A percentile compares a stretch with the other conserved stretches of the same genome.
Conservation (phyloP, 2,113 vertebrate genomes). For the Spea bombifrons region DNA sequence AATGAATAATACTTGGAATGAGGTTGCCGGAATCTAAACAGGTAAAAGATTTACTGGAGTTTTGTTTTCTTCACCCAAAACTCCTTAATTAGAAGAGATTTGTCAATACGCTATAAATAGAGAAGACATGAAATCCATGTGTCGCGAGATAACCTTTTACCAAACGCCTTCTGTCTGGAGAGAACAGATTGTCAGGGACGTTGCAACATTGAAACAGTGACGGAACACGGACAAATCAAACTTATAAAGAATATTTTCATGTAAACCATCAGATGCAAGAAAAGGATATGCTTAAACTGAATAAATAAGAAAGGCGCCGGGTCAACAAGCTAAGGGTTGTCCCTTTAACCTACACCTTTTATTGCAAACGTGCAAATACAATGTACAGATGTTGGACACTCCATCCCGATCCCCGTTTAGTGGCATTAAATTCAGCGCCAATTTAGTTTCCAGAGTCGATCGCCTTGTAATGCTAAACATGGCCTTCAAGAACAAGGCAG, state of each 20-base stretch:
- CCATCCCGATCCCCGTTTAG: neutral
- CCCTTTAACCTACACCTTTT: neutral
- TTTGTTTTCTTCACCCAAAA: neutral
- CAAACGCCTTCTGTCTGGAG: neutral
- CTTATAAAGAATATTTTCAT: no score
- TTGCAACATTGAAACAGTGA: neutral
- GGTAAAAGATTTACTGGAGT: neutral
- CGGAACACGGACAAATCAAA: neutral
- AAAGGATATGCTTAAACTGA: no score
- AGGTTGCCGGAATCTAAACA: neutral
- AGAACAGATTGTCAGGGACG: neutral
- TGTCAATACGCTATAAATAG: slow-evolving; percentile 13
- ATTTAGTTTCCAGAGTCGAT: no score
- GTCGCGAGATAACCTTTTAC: neutral
- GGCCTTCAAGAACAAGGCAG: no score
- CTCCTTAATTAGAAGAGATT: neutral
- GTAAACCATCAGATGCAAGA: no score
- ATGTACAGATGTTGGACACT: neutral
- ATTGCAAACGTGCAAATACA: neutral
- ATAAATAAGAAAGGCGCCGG: no score
- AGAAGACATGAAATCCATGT: neutral
- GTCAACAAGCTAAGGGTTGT: no score
- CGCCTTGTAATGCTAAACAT: no score
- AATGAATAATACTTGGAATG: neutral
- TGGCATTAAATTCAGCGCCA: no score